A percentile compares a stretch with the other conserved stretches of the same genome.
Evolutionary conservation across 2,797 vertebrate genomes (phyloP).

Genomic region (Stomatorhinus walkeri): DNA sequence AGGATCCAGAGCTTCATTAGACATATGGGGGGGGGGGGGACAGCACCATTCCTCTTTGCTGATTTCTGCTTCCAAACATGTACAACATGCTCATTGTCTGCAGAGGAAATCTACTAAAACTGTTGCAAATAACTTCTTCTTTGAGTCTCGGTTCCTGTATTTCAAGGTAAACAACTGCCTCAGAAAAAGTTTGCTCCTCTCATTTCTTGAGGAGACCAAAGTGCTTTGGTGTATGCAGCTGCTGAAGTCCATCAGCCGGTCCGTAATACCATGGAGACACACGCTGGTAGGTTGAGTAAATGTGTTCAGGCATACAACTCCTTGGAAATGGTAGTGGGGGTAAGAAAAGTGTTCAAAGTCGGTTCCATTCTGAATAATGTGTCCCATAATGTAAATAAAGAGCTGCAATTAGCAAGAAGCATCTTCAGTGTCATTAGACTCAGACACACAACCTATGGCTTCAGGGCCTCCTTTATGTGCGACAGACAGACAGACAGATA

Average conservation of each 20-base stretch:
- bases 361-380: not conserved
- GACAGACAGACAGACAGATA: not conserved
- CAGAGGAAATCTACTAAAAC: not conserved
- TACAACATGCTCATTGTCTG: not conserved
- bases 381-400: not conserved
- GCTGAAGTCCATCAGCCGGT: not conserved
- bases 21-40: not conserved
- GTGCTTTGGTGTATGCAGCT: not conserved
- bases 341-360: not conserved
- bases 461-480: not conserved
- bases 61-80: not conserved
- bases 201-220: not conserved
- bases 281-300: not conserved
- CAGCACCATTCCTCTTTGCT: not conserved
- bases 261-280: not conserved
- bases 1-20: not conserved
- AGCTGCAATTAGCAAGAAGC: not conserved
- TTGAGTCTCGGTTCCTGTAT: not conserved
- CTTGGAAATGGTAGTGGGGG: not conserved
- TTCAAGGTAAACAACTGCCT: not conserved
- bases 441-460: not conserved
- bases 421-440: not conserved
- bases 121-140: not conserved
- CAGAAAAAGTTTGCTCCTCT: not conserved
- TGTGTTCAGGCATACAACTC: not conserved